Percentiles rank a stretch among this genome's conserved stretches.
Evolutionary conservation across 2,113 vertebrate genomes (phyloP).

Genomic region (Pedionomus torquatus): DNA sequence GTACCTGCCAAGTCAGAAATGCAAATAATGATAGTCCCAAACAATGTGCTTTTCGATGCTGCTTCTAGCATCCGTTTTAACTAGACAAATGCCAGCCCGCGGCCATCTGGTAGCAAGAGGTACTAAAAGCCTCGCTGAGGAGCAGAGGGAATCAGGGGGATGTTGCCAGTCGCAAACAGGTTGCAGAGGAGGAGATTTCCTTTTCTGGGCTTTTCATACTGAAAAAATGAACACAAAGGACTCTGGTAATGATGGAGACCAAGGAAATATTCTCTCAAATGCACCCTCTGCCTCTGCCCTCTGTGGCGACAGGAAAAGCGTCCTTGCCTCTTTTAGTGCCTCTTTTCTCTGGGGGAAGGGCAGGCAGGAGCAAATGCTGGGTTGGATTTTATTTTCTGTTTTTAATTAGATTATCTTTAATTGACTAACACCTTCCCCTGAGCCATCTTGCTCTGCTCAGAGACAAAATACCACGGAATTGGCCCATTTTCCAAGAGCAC

Average conservation of each 20-base stretch:
- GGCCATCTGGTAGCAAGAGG: conserved; percentile 42
- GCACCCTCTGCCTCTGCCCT: background rate
- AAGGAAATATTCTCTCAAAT: background rate
- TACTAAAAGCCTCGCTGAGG: background rate
- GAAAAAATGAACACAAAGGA: background rate
- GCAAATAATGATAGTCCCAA: conserved; percentile 21
- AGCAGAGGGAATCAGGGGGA: background rate
- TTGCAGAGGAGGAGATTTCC: conserved; percentile 12
- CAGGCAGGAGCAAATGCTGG: conserved; percentile 13
- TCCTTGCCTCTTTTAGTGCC: background rate
- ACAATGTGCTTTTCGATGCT: background rate
- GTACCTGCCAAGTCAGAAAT: conserved; percentile 10
- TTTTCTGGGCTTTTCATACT: background rate
- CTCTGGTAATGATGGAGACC: background rate
- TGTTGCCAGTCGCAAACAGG: background rate
- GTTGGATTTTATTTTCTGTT: conserved; percentile 58
- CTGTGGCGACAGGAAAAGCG: background rate
- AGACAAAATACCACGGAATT: conserved; percentile 32
- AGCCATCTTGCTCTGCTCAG: conserved; percentile 52
- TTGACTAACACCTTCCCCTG: conserved; percentile 67
- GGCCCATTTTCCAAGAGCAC: conserved; percentile 52
- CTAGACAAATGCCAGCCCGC: conserved; percentile 57
- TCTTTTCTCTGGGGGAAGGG: background rate
- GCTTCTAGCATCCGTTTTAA: conserved; percentile 45
- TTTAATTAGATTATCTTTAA: conserved; percentile 68